phyloP scores from a whole-genome alignment of 1,140 invertebrate species.

The Heliconius melpomene region DNA sequence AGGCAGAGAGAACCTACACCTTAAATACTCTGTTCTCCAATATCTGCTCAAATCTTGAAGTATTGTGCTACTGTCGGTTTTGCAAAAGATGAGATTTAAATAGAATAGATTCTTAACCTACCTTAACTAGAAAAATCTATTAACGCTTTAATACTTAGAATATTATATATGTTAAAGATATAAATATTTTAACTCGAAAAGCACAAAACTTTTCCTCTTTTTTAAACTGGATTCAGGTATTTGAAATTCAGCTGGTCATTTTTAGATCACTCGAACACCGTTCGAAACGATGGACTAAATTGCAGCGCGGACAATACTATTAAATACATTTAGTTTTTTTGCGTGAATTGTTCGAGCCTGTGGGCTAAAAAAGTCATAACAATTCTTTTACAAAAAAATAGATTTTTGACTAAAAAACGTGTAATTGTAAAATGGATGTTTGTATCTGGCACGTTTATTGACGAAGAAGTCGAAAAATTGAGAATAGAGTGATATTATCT shows the following conservation, averaged over 20 bases:
- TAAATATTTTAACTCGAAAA: background rate
- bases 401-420: too few relatives aligned
- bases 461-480: too few relatives aligned
- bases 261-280: constrained; percentile 1
- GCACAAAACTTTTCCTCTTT: background rate
- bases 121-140: background rate
- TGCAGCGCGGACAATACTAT: constrained; percentile 5
- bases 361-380: background rate
- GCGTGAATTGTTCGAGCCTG: constrained; percentile 2
- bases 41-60: too few relatives aligned
- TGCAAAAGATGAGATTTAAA: too few relatives aligned
- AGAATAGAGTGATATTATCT: too few relatives aligned
- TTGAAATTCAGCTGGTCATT: constrained; percentile 13
- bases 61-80: too few relatives aligned
- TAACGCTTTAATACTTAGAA: background rate
- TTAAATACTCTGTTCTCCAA: too few relatives aligned
- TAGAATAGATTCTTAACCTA: too few relatives aligned
- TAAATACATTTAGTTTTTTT: constrained; percentile 12
- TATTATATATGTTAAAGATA: background rate
- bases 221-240: background rate
- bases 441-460: too few relatives aligned
- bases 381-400: background rate
- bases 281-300: constrained; percentile 7
- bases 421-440: too few relatives aligned
- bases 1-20: too few relatives aligned